phyloP scores from a whole-genome alignment of 2,113 vertebrate species.

The Aplodontia rufa region DNA sequence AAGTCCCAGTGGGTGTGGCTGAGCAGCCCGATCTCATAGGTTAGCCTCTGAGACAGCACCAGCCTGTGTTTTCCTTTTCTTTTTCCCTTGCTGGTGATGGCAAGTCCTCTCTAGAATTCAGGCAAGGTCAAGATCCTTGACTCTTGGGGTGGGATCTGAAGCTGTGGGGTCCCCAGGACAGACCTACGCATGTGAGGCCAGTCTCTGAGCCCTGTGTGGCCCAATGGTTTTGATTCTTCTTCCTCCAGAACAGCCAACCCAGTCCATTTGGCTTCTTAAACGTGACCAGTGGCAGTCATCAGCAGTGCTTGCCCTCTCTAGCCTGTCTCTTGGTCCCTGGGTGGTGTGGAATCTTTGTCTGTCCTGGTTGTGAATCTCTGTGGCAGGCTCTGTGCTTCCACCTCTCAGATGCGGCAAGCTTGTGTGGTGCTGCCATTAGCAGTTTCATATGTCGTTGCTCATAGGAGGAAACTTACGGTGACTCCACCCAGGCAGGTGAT shows the following conservation, averaged over 20 bases:
- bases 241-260: rapidly evolving
- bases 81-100: too few relatives aligned
- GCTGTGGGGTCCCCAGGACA: neutral
- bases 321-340: neutral
- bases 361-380: neutral
- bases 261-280: neutral
- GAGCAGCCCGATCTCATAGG: neutral
- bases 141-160: too few relatives aligned
- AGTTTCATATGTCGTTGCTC: neutral
- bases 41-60: neutral
- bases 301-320: neutral
- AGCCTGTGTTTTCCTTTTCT: neutral
- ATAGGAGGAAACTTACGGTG: neutral
- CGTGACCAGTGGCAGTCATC: neutral
- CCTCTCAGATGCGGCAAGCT: neutral
- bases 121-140: neutral
- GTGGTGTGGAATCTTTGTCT: neutral
- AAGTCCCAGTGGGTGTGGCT: neutral
- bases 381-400: neutral
- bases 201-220: neutral
- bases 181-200: neutral
- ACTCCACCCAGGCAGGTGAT: neutral
- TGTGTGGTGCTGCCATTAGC: neutral
- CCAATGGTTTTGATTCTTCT: neutral
- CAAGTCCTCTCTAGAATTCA: neutral